Conservation (phyloP, 2,113 vertebrate genomes). For the Sturnira hondurensis region DNA sequence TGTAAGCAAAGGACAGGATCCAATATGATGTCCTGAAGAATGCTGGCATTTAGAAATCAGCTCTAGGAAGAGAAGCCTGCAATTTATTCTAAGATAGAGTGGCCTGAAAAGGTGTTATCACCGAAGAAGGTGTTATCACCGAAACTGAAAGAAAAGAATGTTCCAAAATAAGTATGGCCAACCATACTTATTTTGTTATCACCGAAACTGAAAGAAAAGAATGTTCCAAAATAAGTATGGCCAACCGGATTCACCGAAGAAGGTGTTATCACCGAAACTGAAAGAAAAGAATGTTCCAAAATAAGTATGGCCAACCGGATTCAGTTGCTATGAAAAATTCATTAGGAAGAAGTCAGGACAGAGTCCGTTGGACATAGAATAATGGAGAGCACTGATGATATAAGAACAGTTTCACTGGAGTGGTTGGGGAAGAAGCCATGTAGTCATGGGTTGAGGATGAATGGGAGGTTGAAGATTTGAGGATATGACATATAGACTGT, state of each 20-base stretch:
- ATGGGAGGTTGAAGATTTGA: not conserved
- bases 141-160: not conserved
- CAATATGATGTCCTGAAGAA: not conserved
- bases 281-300: not conserved
- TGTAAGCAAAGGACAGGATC: not conserved
- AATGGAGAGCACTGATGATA: not conserved
- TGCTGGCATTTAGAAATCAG: not conserved
- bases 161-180: too few relatives aligned
- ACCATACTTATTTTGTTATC: too few relatives aligned
- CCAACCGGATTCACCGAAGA: too few relatives aligned
- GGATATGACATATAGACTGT: not conserved
- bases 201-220: too few relatives aligned
- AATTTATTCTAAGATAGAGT: not conserved
- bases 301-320: not conserved
- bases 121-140: not conserved
- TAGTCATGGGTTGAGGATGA: not conserved
- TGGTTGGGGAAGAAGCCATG: not conserved
- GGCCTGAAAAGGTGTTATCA: not conserved
- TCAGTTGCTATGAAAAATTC: not conserved
- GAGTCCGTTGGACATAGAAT: not conserved
- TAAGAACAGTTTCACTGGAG: not conserved
- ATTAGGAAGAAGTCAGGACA: not conserved
- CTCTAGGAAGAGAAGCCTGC: not conserved
- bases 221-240: not conserved
- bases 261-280: not conserved